phyloP scores from a whole-genome alignment of 2,113 vertebrate genomes.

The Miniopterus natalensis region DNA sequence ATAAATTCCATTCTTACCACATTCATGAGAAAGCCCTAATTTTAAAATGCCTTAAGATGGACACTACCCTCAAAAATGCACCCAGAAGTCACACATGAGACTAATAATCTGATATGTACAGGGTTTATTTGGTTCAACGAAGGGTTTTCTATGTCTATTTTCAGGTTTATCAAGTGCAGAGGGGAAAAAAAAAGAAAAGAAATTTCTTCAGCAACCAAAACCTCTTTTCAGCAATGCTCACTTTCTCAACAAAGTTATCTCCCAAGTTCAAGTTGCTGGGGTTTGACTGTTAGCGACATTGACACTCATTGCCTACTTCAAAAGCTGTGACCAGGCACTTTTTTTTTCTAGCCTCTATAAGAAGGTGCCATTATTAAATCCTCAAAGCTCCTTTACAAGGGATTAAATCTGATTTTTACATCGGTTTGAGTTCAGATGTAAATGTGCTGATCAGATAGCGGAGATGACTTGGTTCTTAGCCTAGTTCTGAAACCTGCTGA shows the following conservation, averaged over 20 bases:
- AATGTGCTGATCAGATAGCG: neutral
- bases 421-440: neutral
- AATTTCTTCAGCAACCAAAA: neutral
- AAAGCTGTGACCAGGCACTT: neutral
- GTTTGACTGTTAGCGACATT: neutral
- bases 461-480: neutral
- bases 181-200: neutral
- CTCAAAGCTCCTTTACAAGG: neutral
- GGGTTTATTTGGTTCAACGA: constrained; percentile 47
- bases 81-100: neutral
- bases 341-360: neutral
- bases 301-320: neutral
- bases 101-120: constrained; percentile 8
- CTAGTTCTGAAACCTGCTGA: neutral
- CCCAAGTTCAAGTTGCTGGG: neutral
- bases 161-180: constrained; percentile 35
- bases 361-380: neutral
- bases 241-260: neutral
- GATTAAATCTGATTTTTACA: constrained; percentile 21
- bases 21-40: constrained; percentile 54
- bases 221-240: neutral
- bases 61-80: constrained; percentile 59
- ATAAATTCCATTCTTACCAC: constrained; percentile 74
- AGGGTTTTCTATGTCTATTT: constrained; percentile 23
- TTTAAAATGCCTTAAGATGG: constrained; percentile 68